Evolutionary conservation across 2,797 vertebrate genomes (phyloP).

Genomic region (Peromyscus melanophrys): DNA sequence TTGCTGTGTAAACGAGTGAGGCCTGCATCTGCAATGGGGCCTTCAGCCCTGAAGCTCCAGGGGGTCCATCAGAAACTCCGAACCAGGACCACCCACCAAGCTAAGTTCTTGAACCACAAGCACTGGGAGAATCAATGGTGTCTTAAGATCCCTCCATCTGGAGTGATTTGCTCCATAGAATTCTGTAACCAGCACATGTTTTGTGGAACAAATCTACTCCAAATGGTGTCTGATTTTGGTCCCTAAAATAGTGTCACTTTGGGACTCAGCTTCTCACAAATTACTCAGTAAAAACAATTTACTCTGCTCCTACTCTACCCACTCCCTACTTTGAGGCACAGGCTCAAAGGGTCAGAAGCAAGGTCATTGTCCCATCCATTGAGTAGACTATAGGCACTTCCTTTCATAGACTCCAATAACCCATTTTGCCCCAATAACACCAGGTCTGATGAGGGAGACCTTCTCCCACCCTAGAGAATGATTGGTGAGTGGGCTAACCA

Average conservation of each 20-base stretch:
- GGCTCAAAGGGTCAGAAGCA: neutral
- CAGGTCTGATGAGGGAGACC: neutral
- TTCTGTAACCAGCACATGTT: neutral
- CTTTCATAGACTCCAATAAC: neutral
- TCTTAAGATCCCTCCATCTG: neutral
- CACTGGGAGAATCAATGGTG: neutral
- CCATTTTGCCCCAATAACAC: neutral
- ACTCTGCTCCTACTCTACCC: neutral
- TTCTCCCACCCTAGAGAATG: neutral
- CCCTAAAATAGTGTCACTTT: neutral
- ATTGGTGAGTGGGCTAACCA: neutral
- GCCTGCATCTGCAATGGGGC: neutral
- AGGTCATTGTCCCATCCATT: neutral
- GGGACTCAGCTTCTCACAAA: neutral
- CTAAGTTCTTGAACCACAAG: neutral
- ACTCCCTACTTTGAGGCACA: neutral
- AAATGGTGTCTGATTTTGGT: neutral
- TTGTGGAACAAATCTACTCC: neutral
- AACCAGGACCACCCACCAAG: neutral
- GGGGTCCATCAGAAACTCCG: neutral
- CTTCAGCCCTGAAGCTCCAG: neutral
- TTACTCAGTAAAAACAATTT: neutral
- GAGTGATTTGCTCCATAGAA: no score
- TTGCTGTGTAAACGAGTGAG: neutral
- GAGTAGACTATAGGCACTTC: neutral